Base-by-base conservation (phyloP, 2,888 invertebrate species). In the Allophyes oxyacanthae region DNA sequence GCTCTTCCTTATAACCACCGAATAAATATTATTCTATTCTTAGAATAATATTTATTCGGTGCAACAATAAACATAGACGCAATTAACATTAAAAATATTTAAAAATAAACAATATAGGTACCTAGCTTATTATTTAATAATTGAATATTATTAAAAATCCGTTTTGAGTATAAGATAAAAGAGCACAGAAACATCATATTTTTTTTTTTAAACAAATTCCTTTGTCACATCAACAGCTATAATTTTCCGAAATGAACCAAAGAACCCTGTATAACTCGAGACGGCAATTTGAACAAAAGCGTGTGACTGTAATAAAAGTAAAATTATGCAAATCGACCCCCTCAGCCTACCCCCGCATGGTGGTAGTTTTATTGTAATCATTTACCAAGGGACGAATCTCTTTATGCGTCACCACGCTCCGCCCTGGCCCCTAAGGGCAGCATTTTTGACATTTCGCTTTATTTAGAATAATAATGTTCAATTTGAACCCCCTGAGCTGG, bases 361-460 rank as follows among this genome's bases (percentile, higher is more conserved):
- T 67, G 59, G 65, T 68, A 65, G 72, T 70, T 64, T 64, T 71
- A 76, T 76, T 72, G 66, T 75, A 73, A 70, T 75, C 71, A 73
- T 77, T 72, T 71, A 65, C 64, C 46, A 61, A 70, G 72, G 69
- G 77, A 63, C 67, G 67, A 62, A 55, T 72, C 76, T 84, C 67
- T 79, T 86, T 85, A 86, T 86, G 84, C 86, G 64, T 58, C 67
- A 78, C 72, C 85, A 86, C 83, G 86, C 74, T 61, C 69, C 66
- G 44, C 41, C 56, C 43, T 51, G 52, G 61, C 68, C 79, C 76
- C 73, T 56, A n/a, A 62, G 77, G 76, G 67, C 65, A 68, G 70
- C 66, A 76, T 83, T 84, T 85, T 82, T 83, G 81, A 84, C 82
- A 82, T 85, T 85, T 81, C 71, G 81, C 72, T 78, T 74, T 77